Percentiles rank a stretch among this genome's conserved stretches.
phyloP scores from a whole-genome alignment of 2,113 vertebrate genomes.

The Stictonetta naevosa region DNA sequence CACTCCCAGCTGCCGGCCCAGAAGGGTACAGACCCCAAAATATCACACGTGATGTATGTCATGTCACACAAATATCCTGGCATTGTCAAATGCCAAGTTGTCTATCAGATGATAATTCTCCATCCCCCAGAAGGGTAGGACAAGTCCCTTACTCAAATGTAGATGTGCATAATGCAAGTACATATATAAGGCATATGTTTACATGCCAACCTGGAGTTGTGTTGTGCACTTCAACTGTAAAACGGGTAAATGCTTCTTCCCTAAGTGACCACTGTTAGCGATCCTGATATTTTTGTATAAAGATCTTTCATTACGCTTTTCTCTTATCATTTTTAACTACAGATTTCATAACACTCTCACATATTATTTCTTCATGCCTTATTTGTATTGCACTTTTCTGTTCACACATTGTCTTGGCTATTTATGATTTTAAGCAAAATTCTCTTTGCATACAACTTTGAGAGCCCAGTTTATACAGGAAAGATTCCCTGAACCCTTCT shows the following conservation, averaged over 20 bases:
- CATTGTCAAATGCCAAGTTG: neutral
- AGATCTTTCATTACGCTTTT: neutral
- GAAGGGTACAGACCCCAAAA: neutral
- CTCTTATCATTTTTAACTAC: neutral
- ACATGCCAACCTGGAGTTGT: neutral
- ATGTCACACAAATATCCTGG: neutral
- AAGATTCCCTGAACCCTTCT: neutral
- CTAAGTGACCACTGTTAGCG: neutral
- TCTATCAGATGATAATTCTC: neutral
- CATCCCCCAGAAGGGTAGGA: accelerated
- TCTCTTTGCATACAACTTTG: neutral
- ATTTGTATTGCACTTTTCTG: neutral
- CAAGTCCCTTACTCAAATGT: neutral
- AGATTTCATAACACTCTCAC: neutral
- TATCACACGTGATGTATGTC: neutral
- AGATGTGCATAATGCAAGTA: neutral
- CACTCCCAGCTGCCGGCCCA: neutral
- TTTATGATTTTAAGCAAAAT: neutral
- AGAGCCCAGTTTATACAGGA: neutral
- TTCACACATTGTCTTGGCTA: neutral
- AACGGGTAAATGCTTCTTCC: neutral
- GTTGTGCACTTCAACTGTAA: neutral
- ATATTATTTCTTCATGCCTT: neutral
- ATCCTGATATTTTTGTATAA: neutral
- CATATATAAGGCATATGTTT: neutral